Percentiles rank a stretch among this genome's conserved stretches.
These are phyloP conservation scores for Gorsachius goisagi DNA, from an alignment of 2,113 vertebrate species.

Conservation along the genomic window DNA sequence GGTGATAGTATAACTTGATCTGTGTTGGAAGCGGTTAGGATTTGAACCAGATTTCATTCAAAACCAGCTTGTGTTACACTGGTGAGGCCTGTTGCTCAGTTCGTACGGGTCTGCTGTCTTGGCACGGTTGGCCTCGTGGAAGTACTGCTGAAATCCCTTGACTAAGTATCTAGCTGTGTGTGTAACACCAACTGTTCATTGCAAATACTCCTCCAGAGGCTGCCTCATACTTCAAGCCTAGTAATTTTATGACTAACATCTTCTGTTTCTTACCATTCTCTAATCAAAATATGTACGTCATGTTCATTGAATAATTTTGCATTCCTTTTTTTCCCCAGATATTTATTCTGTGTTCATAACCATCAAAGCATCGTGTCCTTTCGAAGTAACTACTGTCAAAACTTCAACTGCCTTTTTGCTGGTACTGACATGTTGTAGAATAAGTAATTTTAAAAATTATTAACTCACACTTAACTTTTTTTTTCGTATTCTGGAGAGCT, in stretches of 20 bases:
- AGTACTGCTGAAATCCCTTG: background rate
- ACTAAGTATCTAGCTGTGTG: background rate
- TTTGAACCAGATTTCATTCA: background rate
- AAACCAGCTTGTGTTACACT: background rate
- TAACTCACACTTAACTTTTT: background rate
- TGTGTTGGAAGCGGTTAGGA: background rate
- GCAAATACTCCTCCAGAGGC: background rate
- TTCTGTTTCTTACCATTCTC: background rate
- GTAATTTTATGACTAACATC: background rate
- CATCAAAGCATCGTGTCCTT: background rate
- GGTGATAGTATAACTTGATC: background rate
- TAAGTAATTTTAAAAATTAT: background rate
- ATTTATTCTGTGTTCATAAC: background rate
- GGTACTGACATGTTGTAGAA: background rate
- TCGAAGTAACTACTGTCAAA: background rate
- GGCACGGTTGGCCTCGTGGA: background rate
- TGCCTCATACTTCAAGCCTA: background rate
- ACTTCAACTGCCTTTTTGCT: background rate
- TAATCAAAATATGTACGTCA: background rate
- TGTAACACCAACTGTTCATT: background rate
- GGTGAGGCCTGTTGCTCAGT: background rate
- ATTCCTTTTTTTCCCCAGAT: background rate
- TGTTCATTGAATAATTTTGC: background rate
- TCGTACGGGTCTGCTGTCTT: background rate
- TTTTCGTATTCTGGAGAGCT: background rate